Base-by-base conservation (phyloP, 2,888 invertebrate species). In the Callimorpha dominula region DNA sequence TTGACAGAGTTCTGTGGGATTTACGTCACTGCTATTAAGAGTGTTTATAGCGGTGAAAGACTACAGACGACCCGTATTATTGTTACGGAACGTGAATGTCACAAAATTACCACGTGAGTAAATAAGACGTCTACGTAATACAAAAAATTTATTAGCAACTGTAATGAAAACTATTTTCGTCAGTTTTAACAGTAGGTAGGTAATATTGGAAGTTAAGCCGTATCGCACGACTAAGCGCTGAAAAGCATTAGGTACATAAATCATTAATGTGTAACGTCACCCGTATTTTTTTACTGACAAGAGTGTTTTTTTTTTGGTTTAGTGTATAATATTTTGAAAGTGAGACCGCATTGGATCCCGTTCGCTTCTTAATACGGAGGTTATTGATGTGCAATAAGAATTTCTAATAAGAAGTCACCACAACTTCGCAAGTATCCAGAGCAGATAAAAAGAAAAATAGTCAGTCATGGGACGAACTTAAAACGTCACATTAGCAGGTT, bases 161-260 rank as follows among this genome's bases (percentile, higher is more conserved):
- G 4, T n/a, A 54, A 54, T 57, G 11, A 57, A 57, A 57, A 57
- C 4, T 57, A 57, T 14, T 63, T 65, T 20, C 46, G 12, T 43
- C 54, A 11, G 11, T 57, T 7, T 65, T 65, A 12, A 20, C 12
- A 65, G 31, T 31, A 31, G 31, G 31, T 31, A 31, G 31, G 20
- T 49, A 65, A 31, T 65, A 15, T 65, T 65, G 14, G 65, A 8
- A 49, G 31, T 65, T 65, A 49, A 65, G 31, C n/a, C 20, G 46
- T 65, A 15, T 65, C 49, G 65, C 49, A 49, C 31, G 65, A 46
- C 31, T 65, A 46, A 65, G n/a, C 65, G 46, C 65, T 49, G 31
- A 49, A 65, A 65, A 15, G 20, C 49, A 49, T 65, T 65, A n/a
- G n/a, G n/a, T n/a, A 49, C 65, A 15, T 14, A 64, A 65, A 65